Percentiles rank a stretch among this genome's conserved stretches.
Evolutionary conservation across 2,888 invertebrate genomes (phyloP).

Genomic region (Drosophila atroscutellata): DNA sequence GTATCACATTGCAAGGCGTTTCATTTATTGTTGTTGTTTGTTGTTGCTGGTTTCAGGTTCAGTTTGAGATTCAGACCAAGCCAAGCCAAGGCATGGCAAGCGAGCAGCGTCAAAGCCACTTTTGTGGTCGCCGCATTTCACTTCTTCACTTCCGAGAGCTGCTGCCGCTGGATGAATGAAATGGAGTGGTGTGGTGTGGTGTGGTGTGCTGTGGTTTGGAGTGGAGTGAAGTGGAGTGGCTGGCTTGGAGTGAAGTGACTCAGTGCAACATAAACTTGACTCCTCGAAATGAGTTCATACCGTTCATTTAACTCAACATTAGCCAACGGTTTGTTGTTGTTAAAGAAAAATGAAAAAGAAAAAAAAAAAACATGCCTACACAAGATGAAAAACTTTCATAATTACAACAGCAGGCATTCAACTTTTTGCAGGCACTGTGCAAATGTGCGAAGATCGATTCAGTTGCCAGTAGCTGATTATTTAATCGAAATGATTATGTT

Average conservation of each 20-base stretch:
- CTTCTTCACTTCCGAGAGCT: conserved; percentile 70
- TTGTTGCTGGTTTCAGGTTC: conserved; percentile 65
- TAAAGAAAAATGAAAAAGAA: conserved; percentile 22
- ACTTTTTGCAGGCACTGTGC: conserved; percentile 62
- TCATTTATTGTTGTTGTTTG: conserved; percentile 40
- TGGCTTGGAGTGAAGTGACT: conserved; percentile 35
- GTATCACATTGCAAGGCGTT: conserved; percentile 73
- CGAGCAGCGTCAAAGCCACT: conserved; percentile 50
- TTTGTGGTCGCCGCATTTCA: conserved; percentile 71
- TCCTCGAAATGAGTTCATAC: conserved; percentile 75
- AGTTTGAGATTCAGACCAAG: conserved; percentile 55
- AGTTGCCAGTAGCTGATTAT: conserved; percentile 66
- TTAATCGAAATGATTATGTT: conserved; percentile 79
- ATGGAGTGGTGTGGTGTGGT: conserved; percentile 13
- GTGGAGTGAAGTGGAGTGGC: conserved; percentile 18
- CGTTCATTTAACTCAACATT: conserved; percentile 63
- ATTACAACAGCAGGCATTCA: conserved; percentile 64
- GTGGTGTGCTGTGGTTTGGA: not conserved
- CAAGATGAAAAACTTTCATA: conserved; percentile 70
- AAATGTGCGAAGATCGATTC: conserved; percentile 67
- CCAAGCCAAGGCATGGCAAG: conserved; percentile 13
- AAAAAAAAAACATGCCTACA: conserved; percentile 12
- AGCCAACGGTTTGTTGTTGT: conserved; percentile 35
- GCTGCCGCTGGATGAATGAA: conserved; percentile 63
- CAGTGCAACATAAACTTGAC: conserved; percentile 72